Conservation (phyloP, 2,797 vertebrate genomes). For the Etheostoma nigrum region DNA sequence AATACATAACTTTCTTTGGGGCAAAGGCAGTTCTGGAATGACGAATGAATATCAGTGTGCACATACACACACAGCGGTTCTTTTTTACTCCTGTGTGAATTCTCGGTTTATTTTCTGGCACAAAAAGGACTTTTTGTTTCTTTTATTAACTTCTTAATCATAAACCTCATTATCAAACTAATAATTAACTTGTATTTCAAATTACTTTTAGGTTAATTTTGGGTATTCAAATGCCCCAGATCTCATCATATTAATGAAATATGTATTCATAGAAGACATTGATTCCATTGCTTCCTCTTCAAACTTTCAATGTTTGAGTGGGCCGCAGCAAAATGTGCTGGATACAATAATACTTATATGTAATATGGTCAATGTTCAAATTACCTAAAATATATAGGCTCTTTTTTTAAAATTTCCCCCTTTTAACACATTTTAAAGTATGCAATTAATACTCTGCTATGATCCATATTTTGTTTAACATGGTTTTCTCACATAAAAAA, state of each 20-base stretch:
- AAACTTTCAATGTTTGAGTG: slow-evolving; percentile 37
- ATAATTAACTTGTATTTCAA: slow-evolving; percentile 84
- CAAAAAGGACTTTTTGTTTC: slow-evolving; percentile 72
- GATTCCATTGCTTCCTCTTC: slow-evolving; percentile 52
- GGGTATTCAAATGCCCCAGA: slow-evolving; percentile 81
- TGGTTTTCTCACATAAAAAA: too few species aligned
- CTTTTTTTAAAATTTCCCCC: background rate
- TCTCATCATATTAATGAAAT: slow-evolving; percentile 78
- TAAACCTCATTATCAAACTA: slow-evolving; percentile 84
- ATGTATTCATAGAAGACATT: slow-evolving; percentile 77
- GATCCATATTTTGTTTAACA: too few species aligned
- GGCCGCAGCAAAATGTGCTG: background rate
- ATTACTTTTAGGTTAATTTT: slow-evolving; percentile 82
- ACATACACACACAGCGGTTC: slow-evolving; percentile 11
- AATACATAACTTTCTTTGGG: slow-evolving; percentile 24
- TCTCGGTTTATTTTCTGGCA: slow-evolving; percentile 50
- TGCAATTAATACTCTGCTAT: too few species aligned
- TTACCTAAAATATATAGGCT: background rate
- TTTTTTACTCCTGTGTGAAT: slow-evolving; percentile 46
- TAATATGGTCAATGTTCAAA: background rate
- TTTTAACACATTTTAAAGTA: too few species aligned
- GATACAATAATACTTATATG: background rate
- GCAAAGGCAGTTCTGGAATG: slow-evolving; percentile 13
- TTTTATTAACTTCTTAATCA: slow-evolving; percentile 86
- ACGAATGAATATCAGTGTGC: background rate